Evolutionary conservation across 2,888 invertebrate genomes (phyloP).

Genomic region (Drosophila mayaguana): DNA sequence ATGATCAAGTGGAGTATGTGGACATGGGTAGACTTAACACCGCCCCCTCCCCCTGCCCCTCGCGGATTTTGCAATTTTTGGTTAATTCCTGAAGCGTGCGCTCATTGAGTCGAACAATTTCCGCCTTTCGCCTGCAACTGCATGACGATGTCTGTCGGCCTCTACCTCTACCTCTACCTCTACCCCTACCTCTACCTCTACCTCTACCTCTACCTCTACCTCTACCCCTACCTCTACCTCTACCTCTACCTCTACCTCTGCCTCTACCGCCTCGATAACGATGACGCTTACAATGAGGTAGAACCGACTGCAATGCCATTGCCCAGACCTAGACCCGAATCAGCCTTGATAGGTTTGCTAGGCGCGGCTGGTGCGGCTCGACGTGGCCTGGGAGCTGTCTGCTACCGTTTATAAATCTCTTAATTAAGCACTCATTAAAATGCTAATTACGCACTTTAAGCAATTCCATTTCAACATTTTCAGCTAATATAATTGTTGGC

Average conservation of each 20-base stretch:
- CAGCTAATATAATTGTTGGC: constrained; percentile 29
- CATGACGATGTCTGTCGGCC: constrained; percentile 19
- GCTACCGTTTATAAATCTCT: constrained; percentile 72
- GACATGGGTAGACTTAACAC: neutral
- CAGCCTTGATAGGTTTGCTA: constrained; percentile 48
- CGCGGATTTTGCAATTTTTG: constrained; percentile 11
- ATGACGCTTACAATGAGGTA: constrained; percentile 4
- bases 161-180: no score
- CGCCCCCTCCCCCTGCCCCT: neutral
- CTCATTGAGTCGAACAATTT: constrained; percentile 48
- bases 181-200: no score
- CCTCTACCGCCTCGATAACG: neutral
- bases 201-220: no score
- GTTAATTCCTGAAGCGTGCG: constrained; percentile 46
- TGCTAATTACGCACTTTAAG: constrained; percentile 61
- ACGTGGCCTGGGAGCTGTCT: constrained; percentile 1
- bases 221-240: no score
- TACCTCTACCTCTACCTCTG: no score
- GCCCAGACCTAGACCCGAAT: constrained; percentile 19
- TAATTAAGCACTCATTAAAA: constrained; percentile 70
- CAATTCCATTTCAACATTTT: constrained; percentile 45
- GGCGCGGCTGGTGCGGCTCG: neutral
- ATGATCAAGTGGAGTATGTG: constrained; percentile 13
- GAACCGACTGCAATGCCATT: constrained; percentile 4
- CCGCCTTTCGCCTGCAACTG: constrained; percentile 68